phyloP scores from a whole-genome alignment of 2,888 invertebrate genomes.

The Cenopis cana region DNA sequence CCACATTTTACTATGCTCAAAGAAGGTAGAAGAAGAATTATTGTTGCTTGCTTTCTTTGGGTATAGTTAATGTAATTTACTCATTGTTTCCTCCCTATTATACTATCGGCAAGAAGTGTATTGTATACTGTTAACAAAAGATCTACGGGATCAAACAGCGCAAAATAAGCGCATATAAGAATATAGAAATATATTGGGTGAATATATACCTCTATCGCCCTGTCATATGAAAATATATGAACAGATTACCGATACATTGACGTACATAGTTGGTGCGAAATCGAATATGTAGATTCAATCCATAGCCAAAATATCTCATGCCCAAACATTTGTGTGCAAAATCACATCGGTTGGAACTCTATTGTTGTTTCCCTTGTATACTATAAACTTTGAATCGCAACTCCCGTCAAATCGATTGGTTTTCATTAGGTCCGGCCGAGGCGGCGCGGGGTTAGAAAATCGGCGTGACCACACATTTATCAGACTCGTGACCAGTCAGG shows the following conservation, averaged over 20 bases:
- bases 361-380: conserved; percentile 17
- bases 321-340: background rate
- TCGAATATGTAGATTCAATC: background rate
- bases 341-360: conserved; percentile 1
- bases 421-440: conserved; percentile 46
- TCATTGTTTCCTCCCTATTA: too few relatives aligned
- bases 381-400: conserved; percentile 9
- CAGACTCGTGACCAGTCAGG: conserved; percentile 51
- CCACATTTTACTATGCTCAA: too few relatives aligned
- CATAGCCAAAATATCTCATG: background rate
- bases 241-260: background rate
- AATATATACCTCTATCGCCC: background rate
- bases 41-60: too few relatives aligned
- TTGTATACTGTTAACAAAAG: too few relatives aligned
- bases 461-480: conserved; percentile 63
- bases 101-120: too few relatives aligned
- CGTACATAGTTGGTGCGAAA: conserved; percentile 1
- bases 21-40: too few relatives aligned
- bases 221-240: background rate
- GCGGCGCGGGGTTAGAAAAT: conserved; percentile 52
- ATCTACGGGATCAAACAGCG: too few relatives aligned
- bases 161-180: too few relatives aligned
- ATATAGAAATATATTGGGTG: background rate
- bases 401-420: conserved; percentile 37
- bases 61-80: too few relatives aligned